phyloP scores from a whole-genome alignment of 2,113 vertebrate genomes.

The Bufo bufo region DNA sequence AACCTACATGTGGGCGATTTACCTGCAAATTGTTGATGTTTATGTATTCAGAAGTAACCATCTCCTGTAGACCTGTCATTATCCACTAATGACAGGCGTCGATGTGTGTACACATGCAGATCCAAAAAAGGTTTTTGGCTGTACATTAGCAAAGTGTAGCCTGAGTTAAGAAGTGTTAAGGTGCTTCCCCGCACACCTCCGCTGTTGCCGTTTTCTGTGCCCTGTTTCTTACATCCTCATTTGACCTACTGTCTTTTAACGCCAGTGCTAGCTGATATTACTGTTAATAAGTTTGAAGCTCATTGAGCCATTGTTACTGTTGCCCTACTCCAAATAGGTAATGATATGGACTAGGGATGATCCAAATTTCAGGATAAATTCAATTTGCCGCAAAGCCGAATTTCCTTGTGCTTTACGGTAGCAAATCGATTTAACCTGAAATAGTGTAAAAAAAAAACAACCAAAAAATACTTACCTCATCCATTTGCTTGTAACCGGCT shows the following conservation, averaged over 20 bases:
- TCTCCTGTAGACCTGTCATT: not conserved
- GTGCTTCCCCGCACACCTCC: too few species aligned
- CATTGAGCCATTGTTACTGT: too few species aligned
- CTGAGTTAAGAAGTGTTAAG: conserved; percentile 10
- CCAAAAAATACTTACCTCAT: too few species aligned
- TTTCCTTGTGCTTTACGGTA: too few species aligned
- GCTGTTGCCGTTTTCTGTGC: not conserved
- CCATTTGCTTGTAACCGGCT: too few species aligned
- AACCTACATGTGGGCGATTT: not conserved
- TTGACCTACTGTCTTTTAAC: not conserved
- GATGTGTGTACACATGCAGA: not conserved
- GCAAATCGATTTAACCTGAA: too few species aligned
- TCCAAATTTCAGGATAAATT: too few species aligned
- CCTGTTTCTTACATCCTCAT: not conserved
- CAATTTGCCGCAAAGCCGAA: too few species aligned
- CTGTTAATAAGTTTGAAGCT: not conserved
- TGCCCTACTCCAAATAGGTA: too few species aligned
- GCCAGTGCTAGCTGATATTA: not conserved
- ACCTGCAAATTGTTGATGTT: not conserved
- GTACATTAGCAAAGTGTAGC: too few species aligned
- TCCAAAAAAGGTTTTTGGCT: not conserved
- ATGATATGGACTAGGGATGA: too few species aligned
- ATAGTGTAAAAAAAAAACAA: too few species aligned
- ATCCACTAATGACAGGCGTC: conserved; percentile 6
- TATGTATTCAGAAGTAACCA: not conserved